Percentiles rank a stretch among this genome's conserved stretches.
phyloP scores from a whole-genome alignment of 2,797 vertebrate genomes.

The Poeciliopsis turneri region DNA sequence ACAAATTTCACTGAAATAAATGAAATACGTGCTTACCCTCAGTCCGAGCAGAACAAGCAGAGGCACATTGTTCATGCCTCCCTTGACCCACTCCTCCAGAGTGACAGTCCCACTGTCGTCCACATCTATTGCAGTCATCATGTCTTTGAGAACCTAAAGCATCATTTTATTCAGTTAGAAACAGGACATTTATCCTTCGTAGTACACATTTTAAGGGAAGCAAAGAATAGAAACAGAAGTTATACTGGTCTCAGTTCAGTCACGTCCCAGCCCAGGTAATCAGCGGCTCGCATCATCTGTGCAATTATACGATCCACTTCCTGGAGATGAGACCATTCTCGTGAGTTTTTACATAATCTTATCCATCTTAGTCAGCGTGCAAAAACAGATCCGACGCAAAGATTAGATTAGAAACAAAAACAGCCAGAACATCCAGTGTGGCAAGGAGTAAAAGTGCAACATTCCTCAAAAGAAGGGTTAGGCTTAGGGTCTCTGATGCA shows the following conservation, averaged over 20 bases:
- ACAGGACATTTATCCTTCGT: neutral
- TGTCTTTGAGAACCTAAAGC: constrained; percentile 87
- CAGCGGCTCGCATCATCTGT: constrained; percentile 92
- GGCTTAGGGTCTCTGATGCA: neutral
- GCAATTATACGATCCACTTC: constrained; percentile 92
- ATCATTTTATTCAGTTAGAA: neutral
- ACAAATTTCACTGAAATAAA: neutral
- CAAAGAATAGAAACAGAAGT: neutral
- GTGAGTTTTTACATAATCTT: neutral
- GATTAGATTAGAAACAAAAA: neutral
- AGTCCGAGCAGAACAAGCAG: constrained; percentile 91
- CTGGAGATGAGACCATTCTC: constrained; percentile 65
- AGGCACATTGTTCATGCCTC: constrained; percentile 91
- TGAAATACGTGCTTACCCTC: constrained; percentile 70
- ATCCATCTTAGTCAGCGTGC: neutral
- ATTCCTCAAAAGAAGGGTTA: neutral
- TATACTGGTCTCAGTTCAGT: constrained; percentile 89
- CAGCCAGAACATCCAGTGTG: neutral
- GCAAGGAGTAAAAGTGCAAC: neutral
- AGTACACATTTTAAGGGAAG: neutral
- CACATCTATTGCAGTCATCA: constrained; percentile 92
- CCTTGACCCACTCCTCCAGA: constrained; percentile 89
- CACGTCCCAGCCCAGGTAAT: constrained; percentile 93
- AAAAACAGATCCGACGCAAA: neutral
- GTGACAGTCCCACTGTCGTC: constrained; percentile 88